Evolutionary conservation across 2,888 invertebrate species (phyloP).

Genomic region (Amitus sp.): DNA sequence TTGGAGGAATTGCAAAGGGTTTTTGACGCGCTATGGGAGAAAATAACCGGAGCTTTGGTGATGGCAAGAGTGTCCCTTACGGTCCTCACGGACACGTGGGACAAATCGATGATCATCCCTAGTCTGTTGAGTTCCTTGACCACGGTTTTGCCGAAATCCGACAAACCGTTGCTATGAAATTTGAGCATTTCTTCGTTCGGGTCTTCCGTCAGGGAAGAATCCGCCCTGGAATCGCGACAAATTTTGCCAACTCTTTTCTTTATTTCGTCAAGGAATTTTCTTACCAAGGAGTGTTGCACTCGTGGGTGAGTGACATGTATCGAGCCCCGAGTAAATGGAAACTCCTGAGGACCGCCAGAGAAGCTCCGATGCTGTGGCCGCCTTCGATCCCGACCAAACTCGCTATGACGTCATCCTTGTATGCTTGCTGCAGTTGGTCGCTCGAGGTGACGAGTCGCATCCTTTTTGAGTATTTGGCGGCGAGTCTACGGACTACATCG

Average conservation of each 20-base stretch:
- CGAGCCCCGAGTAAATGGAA: slow-evolving; percentile 75
- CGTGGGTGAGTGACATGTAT: slow-evolving; percentile 75
- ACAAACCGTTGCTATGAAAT: slow-evolving; percentile 60
- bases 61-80: slow-evolving; percentile 72
- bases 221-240: slow-evolving; percentile 57
- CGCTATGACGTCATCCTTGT: slow-evolving; percentile 71
- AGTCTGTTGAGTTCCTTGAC: slow-evolving; percentile 76
- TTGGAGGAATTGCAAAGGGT: slow-evolving; percentile 71
- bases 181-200: slow-evolving; percentile 59
- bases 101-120: slow-evolving; percentile 77
- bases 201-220: slow-evolving; percentile 63
- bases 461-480: slow-evolving; percentile 66
- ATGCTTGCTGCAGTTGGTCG: slow-evolving; percentile 71
- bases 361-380: slow-evolving; percentile 76
- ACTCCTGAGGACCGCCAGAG: slow-evolving; percentile 73
- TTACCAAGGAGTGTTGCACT: slow-evolving; percentile 76
- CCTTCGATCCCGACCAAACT: slow-evolving; percentile 75
- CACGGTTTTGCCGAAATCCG: slow-evolving; percentile 68
- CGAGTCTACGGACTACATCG: slow-evolving; percentile 72
- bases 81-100: slow-evolving; percentile 73
- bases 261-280: slow-evolving; percentile 42
- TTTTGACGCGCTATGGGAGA: slow-evolving; percentile 74
- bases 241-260: too few species aligned
- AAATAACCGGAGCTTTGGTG: slow-evolving; percentile 74
- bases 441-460: slow-evolving; percentile 70